Evolutionary conservation across 2,113 vertebrate species (phyloP).

Genomic region (Epinephelus lanceolatus): DNA sequence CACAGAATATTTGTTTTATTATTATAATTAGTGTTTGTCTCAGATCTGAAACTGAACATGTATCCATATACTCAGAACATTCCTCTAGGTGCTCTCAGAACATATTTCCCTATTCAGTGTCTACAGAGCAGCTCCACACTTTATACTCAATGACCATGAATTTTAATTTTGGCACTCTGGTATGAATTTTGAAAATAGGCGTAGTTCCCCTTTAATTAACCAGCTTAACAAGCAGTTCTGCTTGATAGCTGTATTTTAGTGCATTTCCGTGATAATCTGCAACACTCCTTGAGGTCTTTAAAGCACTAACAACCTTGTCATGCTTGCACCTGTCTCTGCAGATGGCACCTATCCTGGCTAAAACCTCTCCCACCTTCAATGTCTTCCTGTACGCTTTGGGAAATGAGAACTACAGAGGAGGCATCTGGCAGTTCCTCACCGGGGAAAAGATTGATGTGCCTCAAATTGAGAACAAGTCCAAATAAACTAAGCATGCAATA

Average conservation of each 20-base stretch:
- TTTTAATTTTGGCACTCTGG: too few species aligned
- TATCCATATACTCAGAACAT: too few species aligned
- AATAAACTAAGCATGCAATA: constrained; percentile 83
- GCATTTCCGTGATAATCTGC: background rate
- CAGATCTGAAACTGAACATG: too few species aligned
- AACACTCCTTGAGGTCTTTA: background rate
- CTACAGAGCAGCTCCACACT: too few species aligned
- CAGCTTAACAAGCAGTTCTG: background rate
- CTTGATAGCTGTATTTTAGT: background rate
- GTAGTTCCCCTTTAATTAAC: background rate
- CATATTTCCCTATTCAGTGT: too few species aligned
- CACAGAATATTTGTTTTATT: too few species aligned
- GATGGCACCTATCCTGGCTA: constrained; percentile 95
- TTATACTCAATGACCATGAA: too few species aligned
- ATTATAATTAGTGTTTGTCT: too few species aligned
- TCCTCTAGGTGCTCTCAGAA: too few species aligned
- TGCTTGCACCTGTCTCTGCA: constrained; percentile 70
- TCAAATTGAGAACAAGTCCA: constrained; percentile 90
- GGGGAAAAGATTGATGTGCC: constrained; percentile 88
- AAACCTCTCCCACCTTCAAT: constrained; percentile 90
- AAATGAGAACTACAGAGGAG: constrained; percentile 91
- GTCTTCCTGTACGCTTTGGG: constrained; percentile 92
- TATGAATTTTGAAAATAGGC: background rate
- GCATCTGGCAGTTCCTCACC: constrained; percentile 92
- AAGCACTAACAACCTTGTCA: background rate